Evolutionary conservation across 2,113 vertebrate genomes (phyloP).

Genomic region (Centropus unirufus): DNA sequence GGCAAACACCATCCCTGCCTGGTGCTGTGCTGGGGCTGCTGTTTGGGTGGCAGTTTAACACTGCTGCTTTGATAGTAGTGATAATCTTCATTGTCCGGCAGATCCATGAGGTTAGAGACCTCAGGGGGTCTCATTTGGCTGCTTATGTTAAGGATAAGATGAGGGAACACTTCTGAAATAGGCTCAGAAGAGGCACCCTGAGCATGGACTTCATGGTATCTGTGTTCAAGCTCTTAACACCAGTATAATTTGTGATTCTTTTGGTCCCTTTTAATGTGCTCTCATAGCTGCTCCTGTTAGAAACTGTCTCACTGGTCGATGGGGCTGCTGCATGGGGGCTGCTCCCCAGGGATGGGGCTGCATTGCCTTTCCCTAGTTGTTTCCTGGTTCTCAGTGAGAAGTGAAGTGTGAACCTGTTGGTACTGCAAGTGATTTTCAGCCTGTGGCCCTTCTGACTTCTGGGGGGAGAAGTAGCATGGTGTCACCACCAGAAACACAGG

Average conservation of each 20-base stretch:
- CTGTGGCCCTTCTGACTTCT: not conserved
- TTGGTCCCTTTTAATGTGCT: not conserved
- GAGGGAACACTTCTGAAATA: not conserved
- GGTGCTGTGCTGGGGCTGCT: not conserved
- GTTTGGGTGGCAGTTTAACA: not conserved
- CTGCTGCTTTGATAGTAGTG: not conserved
- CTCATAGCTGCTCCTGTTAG: not conserved
- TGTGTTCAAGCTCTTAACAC: not conserved
- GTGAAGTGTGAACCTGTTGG: not conserved
- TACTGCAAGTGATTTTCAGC: rapidly evolving
- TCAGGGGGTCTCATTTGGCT: not conserved
- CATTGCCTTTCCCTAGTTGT: not conserved
- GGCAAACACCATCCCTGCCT: rapidly evolving
- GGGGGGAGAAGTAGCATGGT: not conserved
- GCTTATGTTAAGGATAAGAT: not conserved
- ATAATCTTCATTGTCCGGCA: not conserved
- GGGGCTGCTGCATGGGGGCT: rapidly evolving
- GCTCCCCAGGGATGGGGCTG: not conserved
- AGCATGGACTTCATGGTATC: rapidly evolving
- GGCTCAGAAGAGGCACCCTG: not conserved
- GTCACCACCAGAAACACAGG: not conserved
- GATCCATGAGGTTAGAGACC: not conserved
- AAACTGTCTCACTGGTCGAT: not conserved
- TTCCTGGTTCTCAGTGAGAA: not conserved
- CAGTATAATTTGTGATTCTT: not conserved